Percentiles rank a stretch among this genome's conserved stretches.
Conservation (phyloP, 2,113 vertebrate species). For the Corythornis cristatus region DNA sequence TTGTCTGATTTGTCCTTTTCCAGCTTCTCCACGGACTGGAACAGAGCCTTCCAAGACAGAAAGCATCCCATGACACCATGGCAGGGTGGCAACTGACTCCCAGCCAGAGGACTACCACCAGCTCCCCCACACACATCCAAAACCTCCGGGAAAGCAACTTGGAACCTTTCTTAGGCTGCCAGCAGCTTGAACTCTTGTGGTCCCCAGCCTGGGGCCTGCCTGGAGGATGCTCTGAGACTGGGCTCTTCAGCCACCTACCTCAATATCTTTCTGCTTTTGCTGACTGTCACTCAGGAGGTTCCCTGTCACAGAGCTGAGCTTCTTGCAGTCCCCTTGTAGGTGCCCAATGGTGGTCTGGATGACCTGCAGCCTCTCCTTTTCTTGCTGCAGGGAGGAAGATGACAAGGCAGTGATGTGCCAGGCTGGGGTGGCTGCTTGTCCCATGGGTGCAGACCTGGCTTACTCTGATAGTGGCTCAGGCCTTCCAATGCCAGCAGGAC, state of each 20-base stretch:
- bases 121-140: too few species aligned
- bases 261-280: constrained; percentile 78
- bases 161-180: neutral
- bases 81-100: neutral
- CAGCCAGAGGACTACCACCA: too few species aligned
- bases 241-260: constrained; percentile 65
- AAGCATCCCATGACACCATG: neutral
- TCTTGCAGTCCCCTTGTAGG: constrained; percentile 80
- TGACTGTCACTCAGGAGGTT: constrained; percentile 75
- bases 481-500: neutral
- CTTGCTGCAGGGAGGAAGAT: constrained; percentile 45
- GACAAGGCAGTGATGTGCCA: neutral
- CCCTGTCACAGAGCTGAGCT: constrained; percentile 64
- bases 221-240: neutral
- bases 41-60: constrained; percentile 75
- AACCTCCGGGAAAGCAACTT: neutral
- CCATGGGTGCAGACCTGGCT: rapidly evolving
- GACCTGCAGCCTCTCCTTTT: constrained; percentile 60
- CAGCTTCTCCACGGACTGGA: constrained; percentile 76
- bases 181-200: neutral
- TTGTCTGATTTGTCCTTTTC: constrained; percentile 82
- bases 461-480: rapidly evolving
- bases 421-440: too few species aligned
- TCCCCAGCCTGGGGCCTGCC: neutral
- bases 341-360: constrained; percentile 77